Evolutionary conservation across 2,113 vertebrate genomes (phyloP), one percentile per base, ranked within the genome.

Genomic region (Vombatus ursinus): DNA sequence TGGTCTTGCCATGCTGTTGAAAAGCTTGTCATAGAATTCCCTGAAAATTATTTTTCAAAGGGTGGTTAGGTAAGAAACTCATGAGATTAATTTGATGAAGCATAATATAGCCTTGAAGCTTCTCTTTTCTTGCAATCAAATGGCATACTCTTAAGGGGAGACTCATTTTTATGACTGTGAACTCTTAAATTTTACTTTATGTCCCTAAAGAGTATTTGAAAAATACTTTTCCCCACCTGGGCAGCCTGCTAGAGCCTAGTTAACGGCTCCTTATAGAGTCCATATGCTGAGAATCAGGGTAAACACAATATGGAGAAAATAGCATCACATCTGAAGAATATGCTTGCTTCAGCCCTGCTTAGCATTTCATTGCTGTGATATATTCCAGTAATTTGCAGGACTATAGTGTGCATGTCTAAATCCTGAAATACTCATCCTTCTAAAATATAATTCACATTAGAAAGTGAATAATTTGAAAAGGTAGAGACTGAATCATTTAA

Each of bases 221-320:
- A 84, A 90, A 90, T 90, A 90, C 28, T 90, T 90, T 49, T 90
- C 47, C 47, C 68, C 47, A 90, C 47, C 47, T 90, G 90, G 49
- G 90, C 48, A 90, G 90, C 90, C 90, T 90, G 90, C 14, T 49
- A 50, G 28, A 49, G 47, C n/a, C 24, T 50, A 90, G 47, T 90
- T 90, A 90, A 90, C 49, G 16, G 49, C 49, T 49, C 90, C 90
- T 31, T 49, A 90, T 48, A 90, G 68, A 84, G 68, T 84, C 37
- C 68, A 84, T 84, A 90, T 90, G 90, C 90, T 90, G 47, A 90
- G 90, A 50, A 90, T 50, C 47, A 90, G 90, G 28, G 49, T 90
- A 49, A 90, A 90, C 49, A 90, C 90, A 90, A 50, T 49, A 90
- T 50, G 49, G 90, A 90, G 90, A 90, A 90, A 90, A 49, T 90